Percentiles rank a stretch among this genome's conserved stretches.
phyloP scores from a whole-genome alignment of 2,113 vertebrate genomes.

The Picathartes gymnocephalus region DNA sequence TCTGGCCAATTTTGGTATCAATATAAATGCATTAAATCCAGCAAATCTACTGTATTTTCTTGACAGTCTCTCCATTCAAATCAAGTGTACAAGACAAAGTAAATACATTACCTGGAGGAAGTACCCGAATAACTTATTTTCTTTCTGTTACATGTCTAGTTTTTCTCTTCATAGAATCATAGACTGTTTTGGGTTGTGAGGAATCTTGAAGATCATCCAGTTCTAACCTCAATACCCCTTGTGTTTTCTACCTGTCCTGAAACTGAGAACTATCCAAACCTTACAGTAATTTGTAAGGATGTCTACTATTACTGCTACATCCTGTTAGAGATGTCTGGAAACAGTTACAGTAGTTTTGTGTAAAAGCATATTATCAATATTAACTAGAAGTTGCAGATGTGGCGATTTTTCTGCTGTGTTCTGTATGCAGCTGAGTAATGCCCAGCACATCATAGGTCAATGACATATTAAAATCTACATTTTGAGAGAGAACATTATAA shows the following conservation, averaged over 20 bases:
- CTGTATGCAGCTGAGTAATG: not conserved
- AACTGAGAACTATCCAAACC: not conserved
- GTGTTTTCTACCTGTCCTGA: not conserved
- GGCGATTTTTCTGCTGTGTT: not conserved
- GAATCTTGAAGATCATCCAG: not conserved
- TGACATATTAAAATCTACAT: not conserved
- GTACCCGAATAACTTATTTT: not conserved
- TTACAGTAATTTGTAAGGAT: not conserved
- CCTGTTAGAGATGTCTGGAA: not conserved
- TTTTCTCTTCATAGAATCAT: not conserved
- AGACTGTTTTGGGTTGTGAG: not conserved
- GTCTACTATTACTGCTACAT: not conserved
- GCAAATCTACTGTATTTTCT: not conserved
- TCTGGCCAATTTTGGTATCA: fast-evolving
- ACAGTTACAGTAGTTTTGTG: not conserved
- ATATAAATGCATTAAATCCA: not conserved
- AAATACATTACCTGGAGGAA: not conserved
- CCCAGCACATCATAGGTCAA: not conserved
- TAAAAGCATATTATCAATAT: not conserved
- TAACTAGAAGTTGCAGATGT: not conserved
- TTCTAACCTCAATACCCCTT: not conserved
- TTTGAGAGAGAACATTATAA: not conserved
- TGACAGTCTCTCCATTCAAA: not conserved
- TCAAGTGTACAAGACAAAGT: not conserved
- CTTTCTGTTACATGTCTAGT: not conserved